phyloP scores from a whole-genome alignment of 2,797 vertebrate species.

The Xiphorhynchus erythropygius region DNA sequence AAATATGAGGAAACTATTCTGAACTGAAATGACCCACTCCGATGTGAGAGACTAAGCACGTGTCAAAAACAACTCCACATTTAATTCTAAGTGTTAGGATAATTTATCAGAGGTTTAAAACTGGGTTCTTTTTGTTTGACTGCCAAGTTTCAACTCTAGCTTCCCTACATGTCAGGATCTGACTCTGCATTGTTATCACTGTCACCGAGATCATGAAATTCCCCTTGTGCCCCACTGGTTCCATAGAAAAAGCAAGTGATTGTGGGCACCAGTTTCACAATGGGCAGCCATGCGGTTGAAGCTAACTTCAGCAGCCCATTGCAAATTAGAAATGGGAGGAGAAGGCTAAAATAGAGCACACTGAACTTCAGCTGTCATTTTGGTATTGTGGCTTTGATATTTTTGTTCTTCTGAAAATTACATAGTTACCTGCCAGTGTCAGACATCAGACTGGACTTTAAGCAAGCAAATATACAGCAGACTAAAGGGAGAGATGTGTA shows the following conservation, averaged over 20 bases:
- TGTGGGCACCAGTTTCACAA: background rate
- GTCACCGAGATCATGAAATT: constrained; percentile 22
- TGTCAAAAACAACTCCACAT: background rate
- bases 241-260: constrained; percentile 39
- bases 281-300: background rate
- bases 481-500: background rate
- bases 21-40: background rate
- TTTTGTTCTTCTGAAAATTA: constrained; percentile 62
- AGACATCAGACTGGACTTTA: background rate
- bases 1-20: background rate
- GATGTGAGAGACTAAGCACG: background rate
- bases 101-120: constrained; percentile 38
- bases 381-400: constrained; percentile 51
- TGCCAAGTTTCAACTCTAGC: constrained; percentile 37
- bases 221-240: constrained; percentile 12
- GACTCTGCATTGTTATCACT: constrained; percentile 13
- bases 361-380: constrained; percentile 51
- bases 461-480: background rate
- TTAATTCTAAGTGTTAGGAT: constrained; percentile 1
- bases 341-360: constrained; percentile 46
- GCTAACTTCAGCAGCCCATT: background rate
- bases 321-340: constrained; percentile 57
- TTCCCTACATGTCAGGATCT: background rate
- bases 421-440: background rate
- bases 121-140: background rate